Evolutionary conservation across 2,113 vertebrate species (phyloP).

Genomic region (Aegypius monachus): DNA sequence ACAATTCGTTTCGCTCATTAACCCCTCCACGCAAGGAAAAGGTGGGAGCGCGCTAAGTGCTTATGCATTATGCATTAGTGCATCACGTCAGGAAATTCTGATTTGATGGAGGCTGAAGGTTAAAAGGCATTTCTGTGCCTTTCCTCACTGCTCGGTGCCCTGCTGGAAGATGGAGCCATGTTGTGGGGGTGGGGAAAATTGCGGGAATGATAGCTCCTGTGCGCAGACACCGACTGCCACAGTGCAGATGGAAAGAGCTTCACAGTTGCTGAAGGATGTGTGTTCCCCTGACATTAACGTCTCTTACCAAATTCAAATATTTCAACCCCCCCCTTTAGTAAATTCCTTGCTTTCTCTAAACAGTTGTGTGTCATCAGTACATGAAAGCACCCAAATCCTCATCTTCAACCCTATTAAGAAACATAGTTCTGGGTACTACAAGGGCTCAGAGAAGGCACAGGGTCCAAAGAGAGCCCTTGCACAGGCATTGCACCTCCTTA

Average conservation of each 20-base stretch:
- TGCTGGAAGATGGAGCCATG: not conserved
- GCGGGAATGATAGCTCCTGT: not conserved
- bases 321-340: not conserved
- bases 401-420: not conserved
- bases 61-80: not conserved
- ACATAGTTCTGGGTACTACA: not conserved
- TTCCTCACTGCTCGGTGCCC: not conserved
- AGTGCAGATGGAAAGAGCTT: not conserved
- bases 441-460: not conserved
- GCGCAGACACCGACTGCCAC: not conserved
- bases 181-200: not conserved
- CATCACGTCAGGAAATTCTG: not conserved
- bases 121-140: not conserved
- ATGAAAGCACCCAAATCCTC: not conserved
- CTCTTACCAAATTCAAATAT: not conserved
- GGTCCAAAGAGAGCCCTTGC: not conserved
- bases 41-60: not conserved
- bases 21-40: not conserved
- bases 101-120: not conserved
- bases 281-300: fast-evolving
- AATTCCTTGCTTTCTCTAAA: not conserved
- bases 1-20: not conserved
- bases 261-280: fast-evolving
- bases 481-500: not conserved
- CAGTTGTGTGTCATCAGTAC: not conserved